These are phyloP conservation scores for Ruditapes philippinarum DNA, from an alignment of 1,140 invertebrate genomes.

Conservation along the genomic window DNA sequence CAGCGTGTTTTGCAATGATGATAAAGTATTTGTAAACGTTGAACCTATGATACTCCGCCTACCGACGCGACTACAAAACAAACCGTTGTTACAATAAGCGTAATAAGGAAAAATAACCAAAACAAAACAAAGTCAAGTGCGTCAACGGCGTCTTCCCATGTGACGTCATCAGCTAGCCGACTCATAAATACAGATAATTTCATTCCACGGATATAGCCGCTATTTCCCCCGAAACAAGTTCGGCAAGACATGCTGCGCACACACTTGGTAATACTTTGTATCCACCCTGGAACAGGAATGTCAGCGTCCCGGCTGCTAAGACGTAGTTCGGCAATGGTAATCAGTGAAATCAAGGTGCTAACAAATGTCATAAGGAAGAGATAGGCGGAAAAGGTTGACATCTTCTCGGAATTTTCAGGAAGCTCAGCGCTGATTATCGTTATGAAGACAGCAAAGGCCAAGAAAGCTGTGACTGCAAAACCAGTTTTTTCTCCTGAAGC, in stretches of 20 bases:
- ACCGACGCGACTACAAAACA: conserved; percentile 40
- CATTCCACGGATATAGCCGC: conserved; percentile 49
- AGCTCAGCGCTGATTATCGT: conserved; percentile 58
- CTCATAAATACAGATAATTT: conserved; percentile 1
- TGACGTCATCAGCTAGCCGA: conserved; percentile 15
- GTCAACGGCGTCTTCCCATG: conserved; percentile 52
- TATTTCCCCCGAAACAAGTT: conserved; percentile 1
- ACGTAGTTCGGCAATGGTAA: conserved; percentile 53
- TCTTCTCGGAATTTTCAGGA: conserved; percentile 49
- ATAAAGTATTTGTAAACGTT: too few species aligned
- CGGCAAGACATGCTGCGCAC: conserved; percentile 13
- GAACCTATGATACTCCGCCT: conserved; percentile 2
- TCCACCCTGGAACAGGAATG: conserved; percentile 11
- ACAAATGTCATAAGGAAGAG: conserved; percentile 46
- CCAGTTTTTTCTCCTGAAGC: conserved; percentile 53
- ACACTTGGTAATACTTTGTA: conserved; percentile 14
- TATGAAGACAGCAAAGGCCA: conserved; percentile 60
- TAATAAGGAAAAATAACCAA: conserved; percentile 55
- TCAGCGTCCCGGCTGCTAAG: not conserved
- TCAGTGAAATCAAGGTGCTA: conserved; percentile 44
- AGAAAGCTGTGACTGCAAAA: conserved; percentile 52
- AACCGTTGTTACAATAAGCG: conserved; percentile 12
- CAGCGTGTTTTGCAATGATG: too few species aligned
- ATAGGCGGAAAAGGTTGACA: conserved; percentile 48
- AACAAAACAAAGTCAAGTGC: conserved; percentile 58